Conservation (phyloP, 2,888 invertebrate species). For the Matsumyia berberina region DNA sequence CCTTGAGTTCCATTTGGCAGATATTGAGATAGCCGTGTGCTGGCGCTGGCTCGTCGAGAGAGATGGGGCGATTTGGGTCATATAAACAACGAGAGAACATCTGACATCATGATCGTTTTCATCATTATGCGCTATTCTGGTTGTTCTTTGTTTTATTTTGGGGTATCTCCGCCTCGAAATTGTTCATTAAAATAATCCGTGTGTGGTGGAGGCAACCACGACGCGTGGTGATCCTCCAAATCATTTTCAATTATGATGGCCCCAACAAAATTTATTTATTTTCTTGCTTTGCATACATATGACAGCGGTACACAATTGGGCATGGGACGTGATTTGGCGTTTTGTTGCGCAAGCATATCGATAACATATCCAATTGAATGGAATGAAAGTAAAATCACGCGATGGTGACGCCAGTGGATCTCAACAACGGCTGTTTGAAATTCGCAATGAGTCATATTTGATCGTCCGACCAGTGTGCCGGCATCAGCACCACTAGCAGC, state of each 20-base stretch:
- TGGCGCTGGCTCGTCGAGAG: conserved; percentile 6
- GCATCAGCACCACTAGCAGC: neutral
- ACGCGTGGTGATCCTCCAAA: conserved; percentile 44
- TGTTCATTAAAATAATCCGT: conserved; percentile 22
- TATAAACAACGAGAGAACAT: conserved; percentile 44
- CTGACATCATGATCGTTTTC: conserved; percentile 60
- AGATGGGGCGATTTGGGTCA: conserved; percentile 37
- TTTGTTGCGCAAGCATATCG: conserved; percentile 64
- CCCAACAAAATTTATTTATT: conserved; percentile 17
- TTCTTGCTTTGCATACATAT: neutral
- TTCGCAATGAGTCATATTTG: conserved; percentile 16
- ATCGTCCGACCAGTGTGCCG: neutral
- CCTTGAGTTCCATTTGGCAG: conserved; percentile 29
- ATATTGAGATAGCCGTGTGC: conserved; percentile 16
- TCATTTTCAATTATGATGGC: conserved; percentile 26
- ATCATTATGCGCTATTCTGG: conserved; percentile 43
- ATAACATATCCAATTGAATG: conserved; percentile 28
- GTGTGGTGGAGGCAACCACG: conserved; percentile 3
- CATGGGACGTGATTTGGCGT: conserved; percentile 21
- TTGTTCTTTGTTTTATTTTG: conserved; percentile 36
- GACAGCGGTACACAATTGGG: conserved; percentile 9
- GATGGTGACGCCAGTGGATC: neutral
- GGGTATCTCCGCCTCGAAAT: neutral
- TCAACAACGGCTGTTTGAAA: neutral
- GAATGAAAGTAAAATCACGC: conserved; percentile 53